A percentile compares a stretch with the other conserved stretches of the same genome.
Evolutionary conservation across 2,888 invertebrate genomes (phyloP).

Genomic region (Ramazzottius varieornatus): DNA sequence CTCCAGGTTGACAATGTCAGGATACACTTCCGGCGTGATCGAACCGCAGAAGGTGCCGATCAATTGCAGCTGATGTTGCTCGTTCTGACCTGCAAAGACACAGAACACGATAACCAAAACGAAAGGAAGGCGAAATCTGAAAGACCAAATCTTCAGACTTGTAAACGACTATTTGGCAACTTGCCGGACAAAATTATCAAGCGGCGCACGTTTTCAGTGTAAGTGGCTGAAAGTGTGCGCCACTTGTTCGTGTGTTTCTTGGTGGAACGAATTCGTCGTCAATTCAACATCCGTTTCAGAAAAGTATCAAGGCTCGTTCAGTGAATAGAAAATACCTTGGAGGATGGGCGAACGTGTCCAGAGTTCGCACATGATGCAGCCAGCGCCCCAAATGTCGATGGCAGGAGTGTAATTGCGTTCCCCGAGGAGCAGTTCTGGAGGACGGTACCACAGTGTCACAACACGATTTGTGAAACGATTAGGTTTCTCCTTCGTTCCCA

Average conservation of each 20-base stretch:
- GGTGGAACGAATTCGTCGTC: too few relatives aligned
- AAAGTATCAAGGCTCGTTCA: too few relatives aligned
- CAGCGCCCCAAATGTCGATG: slow-evolving; percentile 70
- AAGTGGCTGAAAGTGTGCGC: too few relatives aligned
- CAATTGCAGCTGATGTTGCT: slow-evolving; percentile 74
- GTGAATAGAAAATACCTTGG: too few relatives aligned
- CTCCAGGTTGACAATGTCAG: slow-evolving; percentile 64
- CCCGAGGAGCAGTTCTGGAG: slow-evolving; percentile 41
- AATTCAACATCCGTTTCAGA: too few relatives aligned
- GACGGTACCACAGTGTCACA: slow-evolving; percentile 80
- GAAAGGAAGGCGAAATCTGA: too few relatives aligned
- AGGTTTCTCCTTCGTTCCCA: slow-evolving; percentile 52
- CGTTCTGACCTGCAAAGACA: slow-evolving; percentile 44
- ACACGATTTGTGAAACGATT: slow-evolving; percentile 87
- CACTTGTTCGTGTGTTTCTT: too few relatives aligned
- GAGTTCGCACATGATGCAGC: slow-evolving; percentile 99
- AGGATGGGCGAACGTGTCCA: slow-evolving; percentile 53
- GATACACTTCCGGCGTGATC: slow-evolving; percentile 75
- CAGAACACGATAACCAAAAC: too few relatives aligned
- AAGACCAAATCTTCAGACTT: too few relatives aligned
- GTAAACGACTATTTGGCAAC: too few relatives aligned
- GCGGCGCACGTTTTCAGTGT: too few relatives aligned
- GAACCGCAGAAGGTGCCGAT: slow-evolving; percentile 90
- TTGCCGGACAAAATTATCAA: too few relatives aligned
- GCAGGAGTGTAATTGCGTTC: slow-evolving; percentile 81